Conservation (phyloP, 2,888 invertebrate species). For the Miltochrista miniata region DNA sequence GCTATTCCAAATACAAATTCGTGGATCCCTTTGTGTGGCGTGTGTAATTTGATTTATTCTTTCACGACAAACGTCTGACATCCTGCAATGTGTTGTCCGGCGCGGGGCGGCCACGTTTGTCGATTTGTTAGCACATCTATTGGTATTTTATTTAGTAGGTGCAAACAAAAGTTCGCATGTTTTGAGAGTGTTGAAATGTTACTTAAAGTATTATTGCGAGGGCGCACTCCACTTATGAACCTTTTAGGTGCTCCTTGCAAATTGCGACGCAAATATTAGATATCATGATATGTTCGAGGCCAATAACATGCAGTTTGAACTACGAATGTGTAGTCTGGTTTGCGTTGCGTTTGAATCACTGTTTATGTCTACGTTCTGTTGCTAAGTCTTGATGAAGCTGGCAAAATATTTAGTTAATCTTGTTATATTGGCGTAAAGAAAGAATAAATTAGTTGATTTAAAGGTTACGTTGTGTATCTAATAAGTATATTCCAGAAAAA, state of each 20-base stretch:
- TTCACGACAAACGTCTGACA: conserved; percentile 73
- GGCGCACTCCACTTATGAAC: conserved; percentile 42
- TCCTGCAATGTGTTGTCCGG: conserved; percentile 58
- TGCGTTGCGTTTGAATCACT: conserved; percentile 29
- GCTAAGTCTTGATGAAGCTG: conserved; percentile 17
- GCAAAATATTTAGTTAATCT: conserved; percentile 4
- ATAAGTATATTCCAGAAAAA: too few relatives aligned
- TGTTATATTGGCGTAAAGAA: conserved; percentile 3
- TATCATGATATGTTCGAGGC: conserved; percentile 33
- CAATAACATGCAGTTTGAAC: conserved; percentile 14
- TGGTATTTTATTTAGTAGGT: conserved; percentile 68
- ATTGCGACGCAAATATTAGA: conserved; percentile 54
- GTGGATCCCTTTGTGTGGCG: conserved; percentile 74
- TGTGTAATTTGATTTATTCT: conserved; percentile 82
- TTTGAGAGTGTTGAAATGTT: conserved; percentile 55
- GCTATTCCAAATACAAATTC: conserved; percentile 75
- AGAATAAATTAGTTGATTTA: neutral
- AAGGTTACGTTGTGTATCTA: too few relatives aligned
- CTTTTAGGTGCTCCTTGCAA: conserved; percentile 43
- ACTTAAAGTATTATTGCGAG: conserved; percentile 35
- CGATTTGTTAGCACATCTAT: conserved; percentile 76
- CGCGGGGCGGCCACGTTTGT: conserved; percentile 67
- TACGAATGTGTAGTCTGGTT: conserved; percentile 16
- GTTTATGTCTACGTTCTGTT: conserved; percentile 37
- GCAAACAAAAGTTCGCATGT: conserved; percentile 67